Conservation (phyloP, 2,797 vertebrate species). For the Anguilla obscura region DNA sequence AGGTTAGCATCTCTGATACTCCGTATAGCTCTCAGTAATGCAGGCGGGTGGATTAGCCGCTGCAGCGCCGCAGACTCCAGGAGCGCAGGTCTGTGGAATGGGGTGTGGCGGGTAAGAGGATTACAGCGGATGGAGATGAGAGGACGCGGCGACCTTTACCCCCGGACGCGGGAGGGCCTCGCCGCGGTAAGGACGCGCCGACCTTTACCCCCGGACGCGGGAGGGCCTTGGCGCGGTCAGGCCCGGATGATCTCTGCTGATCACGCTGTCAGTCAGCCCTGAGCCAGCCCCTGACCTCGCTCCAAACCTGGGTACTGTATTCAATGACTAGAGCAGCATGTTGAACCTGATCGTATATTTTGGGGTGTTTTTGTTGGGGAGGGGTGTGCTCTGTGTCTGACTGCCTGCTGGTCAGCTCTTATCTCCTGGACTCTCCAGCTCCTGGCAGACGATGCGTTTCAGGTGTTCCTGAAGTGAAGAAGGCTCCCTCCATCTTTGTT, state of each 20-base stretch:
- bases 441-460: background rate
- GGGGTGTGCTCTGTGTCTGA: background rate
- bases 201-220: background rate
- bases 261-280: background rate
- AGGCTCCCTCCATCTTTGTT: background rate
- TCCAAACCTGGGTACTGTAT: background rate
- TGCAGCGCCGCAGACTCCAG: background rate
- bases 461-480: background rate
- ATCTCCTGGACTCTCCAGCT: background rate
- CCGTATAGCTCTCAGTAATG: no score
- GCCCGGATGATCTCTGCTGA: background rate
- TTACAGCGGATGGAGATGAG: background rate
- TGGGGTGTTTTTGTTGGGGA: background rate
- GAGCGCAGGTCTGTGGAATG: background rate
- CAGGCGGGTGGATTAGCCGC: background rate
- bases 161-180: background rate
- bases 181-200: background rate
- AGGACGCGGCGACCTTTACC: background rate
- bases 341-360: background rate
- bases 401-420: background rate
- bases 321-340: background rate
- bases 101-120: conserved; percentile 3
- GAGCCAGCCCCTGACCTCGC: background rate
- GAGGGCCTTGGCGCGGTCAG: background rate
- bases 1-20: no score